Evolutionary conservation across 2,888 invertebrate genomes (phyloP), one percentile per base, ranked within the genome.

Genomic region (Hirtodrosophila confusa): DNA sequence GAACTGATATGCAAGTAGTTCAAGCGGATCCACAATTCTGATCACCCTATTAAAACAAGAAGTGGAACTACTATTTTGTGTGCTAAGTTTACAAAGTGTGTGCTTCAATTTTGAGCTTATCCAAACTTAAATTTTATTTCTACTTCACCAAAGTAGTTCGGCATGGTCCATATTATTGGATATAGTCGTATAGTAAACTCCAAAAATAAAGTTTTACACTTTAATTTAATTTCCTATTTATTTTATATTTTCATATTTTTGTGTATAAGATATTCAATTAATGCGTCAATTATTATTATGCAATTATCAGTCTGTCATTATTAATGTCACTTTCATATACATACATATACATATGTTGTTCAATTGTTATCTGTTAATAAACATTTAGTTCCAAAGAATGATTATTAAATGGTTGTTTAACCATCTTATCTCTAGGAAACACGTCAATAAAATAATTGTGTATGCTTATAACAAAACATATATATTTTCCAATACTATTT

Each of bases 331-430:
- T n/a, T n/a, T n/a, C n/a, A 29, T 23, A 12, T 39, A 5, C 1
- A 17, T 17, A 17, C 17, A 17, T 17, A 17, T 17, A 17, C 2
- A 36, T 17, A 39, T 49, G 11, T 24, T 7, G 8, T n/a, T 43
- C 0, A 6, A 17, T 27, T 50, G 23, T 75, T 75, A 75, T 65
- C 71, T 33, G 8, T 9, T 43, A 35, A 10, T 11, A 55, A 45
- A 43, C 51, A 67, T 33, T 60, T n/a, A 53, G 56, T 67, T 51
- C 23, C 63, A 71, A 57, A 55, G 43, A 48, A 57, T 31, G 67
- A 50, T 39, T 55, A 35, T 69, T 60, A 44, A 27, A 37, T 53
- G 43, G 6, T 57, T 60, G 44, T 47, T 31, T 17, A 35, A 29
- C 27, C 43, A 40, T 33, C 43, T 43, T 56, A 57, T 58, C 44